Base-by-base conservation (phyloP, 1,140 invertebrate species). In the Drosophila azteca region DNA sequence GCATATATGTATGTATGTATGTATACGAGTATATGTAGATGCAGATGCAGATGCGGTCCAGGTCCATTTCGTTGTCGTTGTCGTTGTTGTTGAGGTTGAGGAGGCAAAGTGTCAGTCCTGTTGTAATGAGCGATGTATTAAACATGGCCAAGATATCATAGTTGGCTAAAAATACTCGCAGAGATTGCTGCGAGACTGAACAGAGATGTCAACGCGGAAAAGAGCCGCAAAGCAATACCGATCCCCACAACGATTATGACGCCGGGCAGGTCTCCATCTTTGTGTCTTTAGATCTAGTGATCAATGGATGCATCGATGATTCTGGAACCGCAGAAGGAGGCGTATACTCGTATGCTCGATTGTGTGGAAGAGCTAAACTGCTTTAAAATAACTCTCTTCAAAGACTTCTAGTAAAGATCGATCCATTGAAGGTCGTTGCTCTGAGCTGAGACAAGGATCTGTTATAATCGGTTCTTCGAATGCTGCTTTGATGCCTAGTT, bases 71-170 rank as follows among this genome's bases (percentile, higher is more conserved):
- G 11, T 43, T n/a, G 15, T 44, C 2, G 22, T 26, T n/a, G 49
- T 31, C 7, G 24, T 31, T 35, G 9, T 41, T 24, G 39, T 17
- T 24, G 20, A 35, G 58, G 9, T 41, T 24, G 39, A 24, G 24
- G 20, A 35, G 58, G 58, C 58, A 76, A 85, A 87, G 81, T 85
- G 82, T 85, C 77, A 77, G 77, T 41, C 73, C 22, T 51, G 61
- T 77, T 87, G 81, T 85, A 85, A 85, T 87, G 82, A 85, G 82
- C 78, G 73, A 43, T 81, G 64, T 50, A 57, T 9, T n/a, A 52
- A 41, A n/a, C 46, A 43, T n/a, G 43, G 20, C 26, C 65, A 70
- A 69, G 65, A 58, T 69, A 58, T 26, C 35, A 39, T 13, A 58
- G 26, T 50, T 69, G 67, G 46, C 82, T 88, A 85, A 66, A 85